Conservation (phyloP, 2,113 vertebrate genomes). For the Falco punctatus region DNA sequence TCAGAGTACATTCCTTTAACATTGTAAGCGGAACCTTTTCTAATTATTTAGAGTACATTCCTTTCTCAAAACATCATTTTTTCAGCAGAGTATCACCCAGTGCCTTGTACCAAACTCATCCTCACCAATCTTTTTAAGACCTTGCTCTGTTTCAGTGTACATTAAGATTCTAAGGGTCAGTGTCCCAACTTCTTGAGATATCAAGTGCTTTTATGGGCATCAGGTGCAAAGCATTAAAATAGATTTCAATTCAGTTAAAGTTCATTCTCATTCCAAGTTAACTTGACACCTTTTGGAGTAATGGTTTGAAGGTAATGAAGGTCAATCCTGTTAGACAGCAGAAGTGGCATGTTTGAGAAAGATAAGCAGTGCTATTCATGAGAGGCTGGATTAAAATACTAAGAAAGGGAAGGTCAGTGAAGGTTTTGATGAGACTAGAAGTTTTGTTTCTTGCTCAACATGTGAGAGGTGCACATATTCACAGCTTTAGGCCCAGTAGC, state of each 20-base stretch:
- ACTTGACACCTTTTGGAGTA: neutral
- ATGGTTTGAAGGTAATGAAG: conserved; percentile 34
- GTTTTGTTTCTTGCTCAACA: neutral
- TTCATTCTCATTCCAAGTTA: conserved; percentile 5
- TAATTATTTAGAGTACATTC: too few species aligned
- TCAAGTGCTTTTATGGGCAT: neutral
- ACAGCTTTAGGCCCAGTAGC: neutral
- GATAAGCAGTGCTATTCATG: neutral
- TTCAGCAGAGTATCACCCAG: too few species aligned
- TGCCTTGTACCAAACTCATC: too few species aligned
- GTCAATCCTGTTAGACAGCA: conserved; percentile 18
- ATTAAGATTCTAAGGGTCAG: conserved; percentile 22
- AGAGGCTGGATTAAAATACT: neutral
- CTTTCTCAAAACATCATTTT: too few species aligned
- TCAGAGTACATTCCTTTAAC: too few species aligned
- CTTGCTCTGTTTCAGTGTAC: neutral
- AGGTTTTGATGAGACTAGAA: neutral
- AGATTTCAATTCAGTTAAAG: conserved; percentile 45
- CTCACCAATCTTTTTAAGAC: too few species aligned
- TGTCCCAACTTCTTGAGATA: conserved; percentile 28
- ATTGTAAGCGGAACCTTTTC: too few species aligned
- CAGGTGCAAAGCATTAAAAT: conserved; percentile 28
- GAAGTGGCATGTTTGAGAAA: conserved; percentile 4
- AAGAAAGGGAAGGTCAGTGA: neutral
- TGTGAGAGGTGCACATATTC: neutral